These are phyloP conservation scores for Riptortus pedestris DNA, from an alignment of 1,140 invertebrate genomes.

Conservation along the genomic window DNA sequence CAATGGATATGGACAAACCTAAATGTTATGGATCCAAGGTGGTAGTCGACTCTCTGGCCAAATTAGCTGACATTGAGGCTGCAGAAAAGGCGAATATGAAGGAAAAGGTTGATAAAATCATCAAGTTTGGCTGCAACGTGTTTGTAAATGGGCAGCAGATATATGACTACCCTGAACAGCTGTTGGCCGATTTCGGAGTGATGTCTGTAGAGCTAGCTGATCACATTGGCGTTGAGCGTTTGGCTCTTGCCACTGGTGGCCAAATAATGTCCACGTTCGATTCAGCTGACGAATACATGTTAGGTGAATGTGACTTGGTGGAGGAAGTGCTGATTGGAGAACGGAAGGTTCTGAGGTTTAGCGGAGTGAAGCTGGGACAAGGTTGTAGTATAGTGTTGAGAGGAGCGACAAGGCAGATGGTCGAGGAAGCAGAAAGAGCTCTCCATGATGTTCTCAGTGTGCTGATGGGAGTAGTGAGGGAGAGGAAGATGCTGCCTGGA, in stretches of 20 bases:
- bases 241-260: conserved; percentile 56
- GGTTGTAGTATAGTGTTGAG: conserved; percentile 58
- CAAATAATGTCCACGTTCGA: conserved; percentile 65
- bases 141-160: conserved; percentile 64
- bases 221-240: conserved; percentile 59
- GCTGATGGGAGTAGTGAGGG: not conserved
- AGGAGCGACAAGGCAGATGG: conserved; percentile 58
- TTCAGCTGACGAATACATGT: conserved; percentile 47
- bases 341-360: conserved; percentile 55
- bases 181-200: conserved; percentile 57
- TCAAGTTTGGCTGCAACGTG: conserved; percentile 55
- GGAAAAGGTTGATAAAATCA: conserved; percentile 55
- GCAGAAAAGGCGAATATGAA: conserved; percentile 66
- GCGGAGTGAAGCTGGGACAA: conserved; percentile 52
- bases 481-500: not conserved
- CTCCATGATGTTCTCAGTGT: conserved; percentile 2
- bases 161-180: conserved; percentile 63
- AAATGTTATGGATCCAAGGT: conserved; percentile 59
- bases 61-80: conserved; percentile 57
- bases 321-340: conserved; percentile 63
- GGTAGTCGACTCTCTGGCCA: conserved; percentile 53
- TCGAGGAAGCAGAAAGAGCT: conserved; percentile 50
- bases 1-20: conserved; percentile 64
- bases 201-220: conserved; percentile 71
- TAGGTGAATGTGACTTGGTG: conserved; percentile 55